A percentile compares a stretch with the other conserved stretches of the same genome.
Conservation (phyloP, 2,797 vertebrate species). For the Myotis pilosus region DNA sequence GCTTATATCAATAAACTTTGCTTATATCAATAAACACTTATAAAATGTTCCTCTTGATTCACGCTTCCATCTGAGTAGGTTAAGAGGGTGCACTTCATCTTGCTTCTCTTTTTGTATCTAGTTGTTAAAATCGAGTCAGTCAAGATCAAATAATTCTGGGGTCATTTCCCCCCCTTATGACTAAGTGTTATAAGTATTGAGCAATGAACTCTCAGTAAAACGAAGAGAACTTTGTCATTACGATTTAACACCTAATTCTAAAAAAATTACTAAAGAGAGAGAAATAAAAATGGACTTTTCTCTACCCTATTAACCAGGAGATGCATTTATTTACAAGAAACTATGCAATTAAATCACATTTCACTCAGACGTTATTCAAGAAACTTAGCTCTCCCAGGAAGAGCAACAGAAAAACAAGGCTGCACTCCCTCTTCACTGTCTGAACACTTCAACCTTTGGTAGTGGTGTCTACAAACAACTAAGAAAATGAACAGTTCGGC, state of each 20-base stretch:
- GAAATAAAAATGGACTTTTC: slow-evolving; percentile 19
- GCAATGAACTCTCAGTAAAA: slow-evolving; percentile 28
- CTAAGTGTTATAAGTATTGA: slow-evolving; percentile 18
- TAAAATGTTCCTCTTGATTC: slow-evolving; percentile 50
- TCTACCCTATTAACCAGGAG: background rate
- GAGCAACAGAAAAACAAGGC: background rate
- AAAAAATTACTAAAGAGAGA: background rate
- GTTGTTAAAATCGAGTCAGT: slow-evolving; percentile 57
- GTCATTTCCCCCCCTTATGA: background rate
- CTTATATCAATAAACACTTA: slow-evolving; percentile 27
- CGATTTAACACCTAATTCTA: slow-evolving; percentile 23
- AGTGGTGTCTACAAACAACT: background rate
- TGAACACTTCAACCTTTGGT: slow-evolving; percentile 7
- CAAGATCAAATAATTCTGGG: slow-evolving; percentile 29
- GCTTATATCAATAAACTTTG: background rate
- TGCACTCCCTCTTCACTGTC: background rate
- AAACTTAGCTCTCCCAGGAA: background rate
- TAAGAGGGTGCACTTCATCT: slow-evolving; percentile 17
- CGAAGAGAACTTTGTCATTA: slow-evolving; percentile 2
- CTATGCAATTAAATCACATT: slow-evolving; percentile 24
- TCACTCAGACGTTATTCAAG: slow-evolving; percentile 4
- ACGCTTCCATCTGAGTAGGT: background rate
- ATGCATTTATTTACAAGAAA: slow-evolving; percentile 46
- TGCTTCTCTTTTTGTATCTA: slow-evolving; percentile 27
- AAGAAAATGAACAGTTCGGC: slow-evolving; percentile 3